phyloP scores from a whole-genome alignment of 37 sponge, comb jelly and placozoan genomes.

The Haliclona indistincta region DNA sequence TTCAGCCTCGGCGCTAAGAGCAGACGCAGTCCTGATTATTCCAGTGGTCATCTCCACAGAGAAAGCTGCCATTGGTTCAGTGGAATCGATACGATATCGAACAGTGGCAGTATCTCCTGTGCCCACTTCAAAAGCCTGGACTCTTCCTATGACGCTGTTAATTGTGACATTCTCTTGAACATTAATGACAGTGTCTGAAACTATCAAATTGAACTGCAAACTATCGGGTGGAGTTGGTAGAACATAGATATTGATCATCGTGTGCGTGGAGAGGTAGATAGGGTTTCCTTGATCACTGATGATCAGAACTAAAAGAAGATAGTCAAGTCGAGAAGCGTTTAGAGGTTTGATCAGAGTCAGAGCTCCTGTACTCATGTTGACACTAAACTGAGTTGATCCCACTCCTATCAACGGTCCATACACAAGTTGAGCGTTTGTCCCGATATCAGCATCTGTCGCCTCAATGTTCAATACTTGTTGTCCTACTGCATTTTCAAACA shows the following conservation, averaged over 20 bases:
- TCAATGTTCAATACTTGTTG: conserved; percentile 45
- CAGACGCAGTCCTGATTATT: not conserved
- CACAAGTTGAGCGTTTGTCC: conserved; percentile 62
- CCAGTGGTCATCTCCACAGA: conserved; percentile 25
- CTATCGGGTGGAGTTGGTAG: conserved; percentile 46
- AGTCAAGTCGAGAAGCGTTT: conserved; percentile 20
- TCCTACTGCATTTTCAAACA: conserved; percentile 31
- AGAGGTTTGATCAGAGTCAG: conserved; percentile 49
- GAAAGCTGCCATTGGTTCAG: conserved; percentile 9
- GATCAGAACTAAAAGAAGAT: conserved; percentile 66
- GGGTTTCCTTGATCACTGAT: conserved; percentile 65
- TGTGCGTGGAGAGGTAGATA: conserved; percentile 54
- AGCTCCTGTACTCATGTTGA: conserved; percentile 53
- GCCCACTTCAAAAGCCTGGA: conserved; percentile 52
- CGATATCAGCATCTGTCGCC: conserved; percentile 78
- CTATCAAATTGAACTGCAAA: conserved; percentile 7
- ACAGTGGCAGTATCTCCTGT: conserved; percentile 22
- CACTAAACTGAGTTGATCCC: conserved; percentile 56
- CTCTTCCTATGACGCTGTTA: not conserved
- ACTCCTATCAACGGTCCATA: conserved; percentile 63
- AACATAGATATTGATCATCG: conserved; percentile 60
- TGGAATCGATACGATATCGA: conserved; percentile 32
- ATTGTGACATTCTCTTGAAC: conserved; percentile 25
- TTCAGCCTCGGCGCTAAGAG: conserved; percentile 46
- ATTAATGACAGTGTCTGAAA: not conserved